A percentile compares a stretch with the other conserved stretches of the same genome.
phyloP scores from a whole-genome alignment of 2,113 vertebrate genomes.

The Pyrgilauda ruficollis region DNA sequence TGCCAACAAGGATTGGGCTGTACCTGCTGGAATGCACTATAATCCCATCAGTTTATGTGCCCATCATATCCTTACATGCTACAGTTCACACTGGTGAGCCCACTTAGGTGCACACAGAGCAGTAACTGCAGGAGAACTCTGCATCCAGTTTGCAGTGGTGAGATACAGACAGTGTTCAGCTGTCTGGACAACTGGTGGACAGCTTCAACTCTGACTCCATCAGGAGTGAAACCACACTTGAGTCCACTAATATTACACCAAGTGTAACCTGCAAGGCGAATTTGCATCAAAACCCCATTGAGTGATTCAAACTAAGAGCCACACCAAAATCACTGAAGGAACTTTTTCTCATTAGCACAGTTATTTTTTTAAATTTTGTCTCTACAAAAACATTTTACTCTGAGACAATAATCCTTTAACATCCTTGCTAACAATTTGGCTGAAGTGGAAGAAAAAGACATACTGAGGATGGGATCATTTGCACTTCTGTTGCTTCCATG shows the following conservation, averaged over 20 bases:
- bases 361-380: neutral
- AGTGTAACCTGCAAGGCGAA: neutral
- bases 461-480: neutral
- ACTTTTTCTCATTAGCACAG: neutral
- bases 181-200: neutral
- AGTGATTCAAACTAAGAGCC: neutral
- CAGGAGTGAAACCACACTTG: neutral
- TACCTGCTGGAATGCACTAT: neutral
- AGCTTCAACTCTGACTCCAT: neutral
- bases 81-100: neutral
- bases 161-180: neutral
- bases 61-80: neutral
- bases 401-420: neutral
- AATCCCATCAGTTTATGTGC: neutral
- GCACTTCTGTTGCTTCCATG: neutral
- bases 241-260: neutral
- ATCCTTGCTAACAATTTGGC: neutral
- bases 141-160: neutral
- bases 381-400: neutral
- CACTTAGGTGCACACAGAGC: neutral
- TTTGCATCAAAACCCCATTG: neutral
- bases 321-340: neutral
- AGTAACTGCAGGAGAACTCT: neutral
- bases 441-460: neutral
- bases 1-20: neutral